Evolutionary conservation across 2,888 invertebrate species (phyloP).

Genomic region (Alviniconcha strummeri): DNA sequence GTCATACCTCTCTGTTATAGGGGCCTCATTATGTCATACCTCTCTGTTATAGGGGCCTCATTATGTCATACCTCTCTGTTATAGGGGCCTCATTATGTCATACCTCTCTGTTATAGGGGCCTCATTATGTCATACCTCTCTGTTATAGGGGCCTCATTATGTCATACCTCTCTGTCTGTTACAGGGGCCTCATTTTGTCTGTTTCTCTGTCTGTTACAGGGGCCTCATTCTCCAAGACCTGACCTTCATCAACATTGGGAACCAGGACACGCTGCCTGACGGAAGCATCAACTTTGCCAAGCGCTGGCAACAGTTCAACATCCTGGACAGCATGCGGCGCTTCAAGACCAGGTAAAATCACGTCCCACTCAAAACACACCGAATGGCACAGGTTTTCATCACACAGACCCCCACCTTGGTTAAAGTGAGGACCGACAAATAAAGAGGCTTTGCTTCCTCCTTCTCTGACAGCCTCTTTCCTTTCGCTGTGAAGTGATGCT

Average conservation of each 20-base stretch:
- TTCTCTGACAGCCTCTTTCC: too few species aligned
- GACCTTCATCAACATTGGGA: slow-evolving; percentile 98
- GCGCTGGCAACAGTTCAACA: slow-evolving; percentile 98
- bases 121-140: too few species aligned
- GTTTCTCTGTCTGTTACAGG: slow-evolving; percentile 76
- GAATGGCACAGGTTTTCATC: too few species aligned
- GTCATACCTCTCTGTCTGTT: too few species aligned
- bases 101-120: too few species aligned
- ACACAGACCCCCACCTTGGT: too few species aligned
- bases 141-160: too few species aligned
- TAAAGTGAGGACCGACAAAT: too few species aligned
- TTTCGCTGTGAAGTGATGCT: too few species aligned
- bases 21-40: not conserved
- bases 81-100: not conserved
- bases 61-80: not conserved
- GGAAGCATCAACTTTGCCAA: slow-evolving; percentile 88
- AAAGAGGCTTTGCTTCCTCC: too few species aligned
- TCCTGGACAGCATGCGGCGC: slow-evolving; percentile 97
- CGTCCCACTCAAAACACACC: too few species aligned
- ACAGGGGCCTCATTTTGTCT: too few species aligned
- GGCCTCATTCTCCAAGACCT: slow-evolving; percentile 98
- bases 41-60: not conserved
- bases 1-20: not conserved
- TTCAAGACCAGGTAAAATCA: slow-evolving; percentile 92
- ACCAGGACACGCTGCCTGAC: slow-evolving; percentile 90